Percentiles rank a stretch among this genome's conserved stretches.
Conservation (phyloP, 2,113 vertebrate genomes). For the Chroicocephalus ridibundus region DNA sequence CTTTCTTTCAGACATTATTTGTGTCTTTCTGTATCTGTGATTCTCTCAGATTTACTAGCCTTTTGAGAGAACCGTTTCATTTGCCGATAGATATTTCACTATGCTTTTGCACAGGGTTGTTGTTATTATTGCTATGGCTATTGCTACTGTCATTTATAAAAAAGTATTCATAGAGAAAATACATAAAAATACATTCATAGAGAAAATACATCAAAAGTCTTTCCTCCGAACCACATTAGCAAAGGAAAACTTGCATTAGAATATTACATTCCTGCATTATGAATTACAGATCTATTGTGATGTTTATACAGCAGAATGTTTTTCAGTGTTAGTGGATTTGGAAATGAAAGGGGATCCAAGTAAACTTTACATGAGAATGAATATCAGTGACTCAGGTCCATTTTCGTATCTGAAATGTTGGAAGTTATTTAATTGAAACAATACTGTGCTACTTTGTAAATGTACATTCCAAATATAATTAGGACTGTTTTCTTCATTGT, state of each 20-base stretch:
- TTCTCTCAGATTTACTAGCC: background rate
- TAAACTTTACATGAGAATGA: background rate
- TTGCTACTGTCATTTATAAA: background rate
- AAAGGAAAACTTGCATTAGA: background rate
- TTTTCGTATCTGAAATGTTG: background rate
- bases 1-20: background rate
- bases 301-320: background rate
- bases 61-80: background rate
- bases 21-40: background rate
- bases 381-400: background rate
- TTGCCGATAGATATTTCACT: background rate
- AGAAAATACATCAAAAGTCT: background rate
- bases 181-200: background rate
- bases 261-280: background rate
- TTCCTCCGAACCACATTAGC: background rate
- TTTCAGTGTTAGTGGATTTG: background rate
- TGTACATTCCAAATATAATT: background rate
- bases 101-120: background rate
- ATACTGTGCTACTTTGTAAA: background rate
- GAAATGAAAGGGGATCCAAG: background rate
- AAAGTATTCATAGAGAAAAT: background rate
- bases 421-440: background rate
- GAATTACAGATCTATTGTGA: background rate
- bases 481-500: rapidly evolving
- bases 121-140: background rate